Percentiles rank a stretch among this genome's conserved stretches.
Evolutionary conservation across 2,113 vertebrate genomes (phyloP).

Genomic region (Sminthopsis crassicaudata): DNA sequence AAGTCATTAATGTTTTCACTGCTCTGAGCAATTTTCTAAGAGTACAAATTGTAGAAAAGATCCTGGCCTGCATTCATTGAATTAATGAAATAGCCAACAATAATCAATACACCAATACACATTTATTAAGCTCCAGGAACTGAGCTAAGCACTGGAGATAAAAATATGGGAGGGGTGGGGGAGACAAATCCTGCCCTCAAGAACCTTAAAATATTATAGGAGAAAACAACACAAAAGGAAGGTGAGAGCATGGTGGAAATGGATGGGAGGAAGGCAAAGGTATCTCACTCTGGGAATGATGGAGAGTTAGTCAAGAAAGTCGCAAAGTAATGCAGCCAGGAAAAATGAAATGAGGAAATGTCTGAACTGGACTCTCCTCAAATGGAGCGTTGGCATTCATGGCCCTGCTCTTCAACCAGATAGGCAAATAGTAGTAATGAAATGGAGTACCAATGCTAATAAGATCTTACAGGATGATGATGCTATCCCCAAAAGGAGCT

Average conservation of each 20-base stretch:
- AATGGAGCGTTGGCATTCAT: background rate
- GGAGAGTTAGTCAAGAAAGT: background rate
- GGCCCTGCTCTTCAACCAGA: background rate
- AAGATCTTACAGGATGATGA: background rate
- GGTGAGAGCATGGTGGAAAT: background rate
- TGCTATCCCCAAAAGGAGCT: background rate
- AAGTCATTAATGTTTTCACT: too few relatives aligned
- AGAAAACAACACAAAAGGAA: background rate
- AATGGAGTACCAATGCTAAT: background rate
- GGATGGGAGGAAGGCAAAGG: background rate
- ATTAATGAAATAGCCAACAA: too few relatives aligned
- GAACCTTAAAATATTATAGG: background rate
- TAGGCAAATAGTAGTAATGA: background rate
- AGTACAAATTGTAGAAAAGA: too few relatives aligned
- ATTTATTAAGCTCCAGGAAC: background rate
- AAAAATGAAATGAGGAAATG: background rate
- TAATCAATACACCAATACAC: too few relatives aligned
- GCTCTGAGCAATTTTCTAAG: too few relatives aligned
- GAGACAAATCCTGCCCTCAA: background rate
- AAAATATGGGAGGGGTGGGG: background rate
- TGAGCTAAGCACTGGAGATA: background rate
- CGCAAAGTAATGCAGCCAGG: background rate
- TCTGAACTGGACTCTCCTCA: background rate
- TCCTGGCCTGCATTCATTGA: too few relatives aligned
- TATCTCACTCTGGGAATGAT: background rate